Percentiles rank a stretch among this genome's conserved stretches.
Evolutionary conservation across 2,888 invertebrate species (phyloP).

Genomic region (Mechanitis messenoides): DNA sequence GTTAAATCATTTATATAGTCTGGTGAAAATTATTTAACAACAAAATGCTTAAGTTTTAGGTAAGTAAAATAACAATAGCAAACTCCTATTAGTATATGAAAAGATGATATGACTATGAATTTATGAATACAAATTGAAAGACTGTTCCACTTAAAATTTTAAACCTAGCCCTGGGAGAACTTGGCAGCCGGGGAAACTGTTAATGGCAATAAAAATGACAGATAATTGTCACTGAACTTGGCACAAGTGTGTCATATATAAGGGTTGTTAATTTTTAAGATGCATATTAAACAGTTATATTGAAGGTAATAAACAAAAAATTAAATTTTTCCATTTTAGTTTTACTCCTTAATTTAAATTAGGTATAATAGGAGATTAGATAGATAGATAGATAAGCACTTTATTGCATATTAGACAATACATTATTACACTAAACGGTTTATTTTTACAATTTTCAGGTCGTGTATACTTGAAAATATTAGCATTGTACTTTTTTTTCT

Average conservation of each 20-base stretch:
- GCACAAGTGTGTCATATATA: conserved; percentile 12
- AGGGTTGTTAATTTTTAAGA: not conserved
- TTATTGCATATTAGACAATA: too few species aligned
- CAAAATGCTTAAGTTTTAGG: not conserved
- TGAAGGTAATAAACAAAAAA: not conserved
- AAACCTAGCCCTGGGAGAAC: not conserved
- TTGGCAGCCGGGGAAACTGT: conserved; percentile 7
- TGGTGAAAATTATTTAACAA: too few species aligned
- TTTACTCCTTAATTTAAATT: too few species aligned
- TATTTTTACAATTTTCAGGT: too few species aligned
- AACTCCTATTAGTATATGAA: not conserved
- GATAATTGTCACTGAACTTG: conserved; percentile 11
- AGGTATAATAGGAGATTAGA: too few species aligned
- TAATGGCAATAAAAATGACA: conserved; percentile 14
- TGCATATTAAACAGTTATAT: not conserved
- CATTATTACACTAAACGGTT: too few species aligned
- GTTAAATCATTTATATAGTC: too few species aligned
- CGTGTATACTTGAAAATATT: too few species aligned
- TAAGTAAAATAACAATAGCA: not conserved
- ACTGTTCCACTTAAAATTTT: conserved; percentile 14
- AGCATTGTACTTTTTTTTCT: too few species aligned
- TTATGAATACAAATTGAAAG: conserved; percentile 13
- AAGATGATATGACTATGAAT: not conserved
- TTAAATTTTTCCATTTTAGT: too few species aligned
- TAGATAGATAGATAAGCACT: too few species aligned